phyloP scores from a whole-genome alignment of 2,888 invertebrate genomes.

The Beris morrisii region DNA sequence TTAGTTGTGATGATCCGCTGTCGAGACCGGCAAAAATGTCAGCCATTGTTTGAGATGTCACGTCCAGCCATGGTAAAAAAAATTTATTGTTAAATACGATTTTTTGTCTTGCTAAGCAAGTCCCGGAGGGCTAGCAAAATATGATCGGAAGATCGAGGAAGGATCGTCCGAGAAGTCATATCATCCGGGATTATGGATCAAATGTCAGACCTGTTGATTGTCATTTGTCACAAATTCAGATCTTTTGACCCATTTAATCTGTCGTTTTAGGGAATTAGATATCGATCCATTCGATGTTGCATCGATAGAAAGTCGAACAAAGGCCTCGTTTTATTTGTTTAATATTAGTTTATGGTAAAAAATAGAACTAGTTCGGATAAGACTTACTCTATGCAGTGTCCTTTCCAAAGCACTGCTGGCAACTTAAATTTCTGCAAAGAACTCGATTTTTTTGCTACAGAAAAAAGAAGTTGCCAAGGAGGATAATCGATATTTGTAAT shows the following conservation, averaged over 20 bases:
- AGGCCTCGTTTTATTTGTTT: too few relatives aligned
- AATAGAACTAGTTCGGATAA: too few relatives aligned
- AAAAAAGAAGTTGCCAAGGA: too few relatives aligned
- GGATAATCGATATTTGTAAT: too few relatives aligned
- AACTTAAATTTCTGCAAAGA: too few relatives aligned
- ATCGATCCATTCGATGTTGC: conserved; percentile 1
- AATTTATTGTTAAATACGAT: conserved; percentile 22
- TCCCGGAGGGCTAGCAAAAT: conserved; percentile 22
- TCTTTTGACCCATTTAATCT: conserved; percentile 20
- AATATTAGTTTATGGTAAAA: too few relatives aligned
- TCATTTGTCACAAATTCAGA: conserved; percentile 37
- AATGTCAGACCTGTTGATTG: conserved; percentile 38
- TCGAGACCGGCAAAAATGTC: conserved; percentile 26
- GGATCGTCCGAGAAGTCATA: conserved; percentile 15
- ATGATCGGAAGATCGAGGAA: background rate
- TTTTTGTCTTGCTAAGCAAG: conserved; percentile 5
- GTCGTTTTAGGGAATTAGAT: conserved; percentile 22
- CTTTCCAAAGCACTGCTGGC: too few relatives aligned
- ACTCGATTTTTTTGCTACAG: too few relatives aligned
- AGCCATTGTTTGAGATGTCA: conserved; percentile 36
- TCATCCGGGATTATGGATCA: conserved; percentile 39
- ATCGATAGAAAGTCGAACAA: conserved; percentile 1
- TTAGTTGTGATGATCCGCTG: conserved; percentile 33
- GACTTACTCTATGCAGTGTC: too few relatives aligned
- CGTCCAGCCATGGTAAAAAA: conserved; percentile 24